A percentile compares a stretch with the other conserved stretches of the same genome.
phyloP scores from a whole-genome alignment of 2,113 vertebrate species.

The Crotalus horridus region DNA sequence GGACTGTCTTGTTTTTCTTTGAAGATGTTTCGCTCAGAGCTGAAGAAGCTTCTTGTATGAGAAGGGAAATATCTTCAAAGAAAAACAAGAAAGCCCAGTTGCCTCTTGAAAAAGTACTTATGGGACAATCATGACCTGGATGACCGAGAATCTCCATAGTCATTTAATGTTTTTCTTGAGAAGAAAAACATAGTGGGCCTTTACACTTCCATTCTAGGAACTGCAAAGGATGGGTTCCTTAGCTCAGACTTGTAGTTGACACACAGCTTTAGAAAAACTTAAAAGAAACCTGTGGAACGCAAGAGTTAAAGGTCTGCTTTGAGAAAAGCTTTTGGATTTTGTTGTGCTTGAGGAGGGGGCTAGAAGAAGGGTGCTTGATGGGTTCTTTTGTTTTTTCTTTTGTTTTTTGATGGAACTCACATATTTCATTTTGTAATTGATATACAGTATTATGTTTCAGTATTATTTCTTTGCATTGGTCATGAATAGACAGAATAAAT shows the following conservation, averaged over 20 bases:
- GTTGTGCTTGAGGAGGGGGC: background rate
- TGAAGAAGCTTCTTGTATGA: too few species aligned
- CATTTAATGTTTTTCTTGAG: background rate
- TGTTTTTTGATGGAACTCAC: background rate
- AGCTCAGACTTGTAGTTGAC: background rate
- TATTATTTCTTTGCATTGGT: background rate
- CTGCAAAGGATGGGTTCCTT: background rate
- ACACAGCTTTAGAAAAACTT: background rate
- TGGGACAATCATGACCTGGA: too few species aligned
- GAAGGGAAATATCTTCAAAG: too few species aligned
- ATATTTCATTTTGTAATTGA: background rate
- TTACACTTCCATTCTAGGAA: background rate
- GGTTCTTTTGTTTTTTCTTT: background rate
- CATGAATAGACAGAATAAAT: background rate
- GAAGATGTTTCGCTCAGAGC: too few species aligned
- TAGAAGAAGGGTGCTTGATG: background rate
- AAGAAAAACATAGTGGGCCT: background rate
- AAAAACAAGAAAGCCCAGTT: too few species aligned
- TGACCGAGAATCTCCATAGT: too few species aligned
- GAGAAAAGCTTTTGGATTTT: background rate
- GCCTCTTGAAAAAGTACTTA: too few species aligned
- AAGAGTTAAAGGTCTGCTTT: background rate
- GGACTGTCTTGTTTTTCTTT: too few species aligned
- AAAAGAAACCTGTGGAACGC: background rate
- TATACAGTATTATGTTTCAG: background rate